These are phyloP conservation scores for Crenuchus spilurus DNA, from an alignment of 2,797 vertebrate species.

Conservation along the genomic window DNA sequence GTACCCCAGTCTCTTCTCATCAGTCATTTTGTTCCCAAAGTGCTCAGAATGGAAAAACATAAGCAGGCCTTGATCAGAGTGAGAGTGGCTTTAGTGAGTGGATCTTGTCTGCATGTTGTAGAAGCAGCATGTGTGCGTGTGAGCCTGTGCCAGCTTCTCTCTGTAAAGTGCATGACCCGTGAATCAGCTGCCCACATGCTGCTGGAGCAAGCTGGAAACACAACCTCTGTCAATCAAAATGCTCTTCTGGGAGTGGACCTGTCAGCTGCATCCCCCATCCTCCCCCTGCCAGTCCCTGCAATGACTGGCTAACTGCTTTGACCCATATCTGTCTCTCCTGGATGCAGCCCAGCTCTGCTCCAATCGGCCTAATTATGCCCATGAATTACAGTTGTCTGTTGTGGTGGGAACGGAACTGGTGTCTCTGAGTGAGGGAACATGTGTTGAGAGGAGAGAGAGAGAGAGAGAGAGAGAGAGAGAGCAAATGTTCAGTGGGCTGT, in stretches of 20 bases:
- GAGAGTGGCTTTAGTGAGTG: not conserved
- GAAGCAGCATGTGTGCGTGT: constrained; percentile 39
- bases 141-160: constrained; percentile 38
- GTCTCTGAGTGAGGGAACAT: constrained; percentile 60
- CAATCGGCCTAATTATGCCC: constrained; percentile 77
- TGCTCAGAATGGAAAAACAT: constrained; percentile 1
- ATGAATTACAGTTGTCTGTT: constrained; percentile 77
- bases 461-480: constrained; percentile 15
- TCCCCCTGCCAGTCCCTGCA: constrained; percentile 45
- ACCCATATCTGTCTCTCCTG: constrained; percentile 75
- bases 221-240: constrained; percentile 50
- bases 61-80: not conserved
- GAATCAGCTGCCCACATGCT: constrained; percentile 51
- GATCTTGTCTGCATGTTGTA: constrained; percentile 14
- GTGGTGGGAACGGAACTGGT: constrained; percentile 36
- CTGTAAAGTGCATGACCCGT: constrained; percentile 39
- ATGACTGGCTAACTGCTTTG: constrained; percentile 59
- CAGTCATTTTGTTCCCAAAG: not conserved
- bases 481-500: not conserved
- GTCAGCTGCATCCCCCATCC: constrained; percentile 17
- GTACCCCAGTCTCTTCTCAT: not conserved
- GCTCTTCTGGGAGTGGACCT: constrained; percentile 54
- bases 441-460: constrained; percentile 41
- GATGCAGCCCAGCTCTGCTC: constrained; percentile 72
- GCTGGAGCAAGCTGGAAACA: constrained; percentile 46